These are phyloP conservation scores for Proteles cristata DNA, from an alignment of 2,113 vertebrate genomes.

Conservation along the genomic window DNA sequence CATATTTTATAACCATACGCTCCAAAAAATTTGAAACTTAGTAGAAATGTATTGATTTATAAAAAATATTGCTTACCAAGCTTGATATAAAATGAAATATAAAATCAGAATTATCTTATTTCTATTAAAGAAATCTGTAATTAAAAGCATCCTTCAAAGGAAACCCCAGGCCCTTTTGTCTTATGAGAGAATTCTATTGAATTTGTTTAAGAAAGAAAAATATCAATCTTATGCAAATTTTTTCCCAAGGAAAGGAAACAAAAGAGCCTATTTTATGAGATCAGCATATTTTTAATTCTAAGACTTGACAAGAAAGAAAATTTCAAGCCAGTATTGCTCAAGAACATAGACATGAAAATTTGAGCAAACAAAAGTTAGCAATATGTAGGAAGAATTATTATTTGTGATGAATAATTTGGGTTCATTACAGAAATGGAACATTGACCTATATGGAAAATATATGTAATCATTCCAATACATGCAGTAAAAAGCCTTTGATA, in stretches of 20 bases:
- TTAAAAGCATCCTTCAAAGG: background rate
- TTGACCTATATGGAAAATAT: background rate
- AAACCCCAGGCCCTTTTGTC: background rate
- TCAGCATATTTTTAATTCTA: background rate
- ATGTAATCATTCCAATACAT: background rate
- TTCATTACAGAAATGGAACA: background rate
- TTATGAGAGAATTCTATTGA: background rate
- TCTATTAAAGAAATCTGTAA: background rate
- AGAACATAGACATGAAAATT: background rate
- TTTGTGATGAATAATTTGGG: background rate
- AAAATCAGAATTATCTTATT: background rate
- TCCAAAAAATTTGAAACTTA: background rate
- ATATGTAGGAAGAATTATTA: background rate
- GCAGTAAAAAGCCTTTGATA: background rate
- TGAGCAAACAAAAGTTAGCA: background rate
- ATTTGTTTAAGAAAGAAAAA: background rate
- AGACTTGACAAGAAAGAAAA: background rate
- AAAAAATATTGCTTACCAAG: background rate
- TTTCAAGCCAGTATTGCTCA: background rate
- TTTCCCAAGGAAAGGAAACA: background rate
- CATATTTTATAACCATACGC: background rate
- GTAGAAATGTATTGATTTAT: background rate
- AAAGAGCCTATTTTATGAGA: background rate
- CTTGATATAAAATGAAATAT: background rate
- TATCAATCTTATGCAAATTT: background rate